phyloP scores from a whole-genome alignment of 1,140 invertebrate genomes.

The Centruroides vittatus region DNA sequence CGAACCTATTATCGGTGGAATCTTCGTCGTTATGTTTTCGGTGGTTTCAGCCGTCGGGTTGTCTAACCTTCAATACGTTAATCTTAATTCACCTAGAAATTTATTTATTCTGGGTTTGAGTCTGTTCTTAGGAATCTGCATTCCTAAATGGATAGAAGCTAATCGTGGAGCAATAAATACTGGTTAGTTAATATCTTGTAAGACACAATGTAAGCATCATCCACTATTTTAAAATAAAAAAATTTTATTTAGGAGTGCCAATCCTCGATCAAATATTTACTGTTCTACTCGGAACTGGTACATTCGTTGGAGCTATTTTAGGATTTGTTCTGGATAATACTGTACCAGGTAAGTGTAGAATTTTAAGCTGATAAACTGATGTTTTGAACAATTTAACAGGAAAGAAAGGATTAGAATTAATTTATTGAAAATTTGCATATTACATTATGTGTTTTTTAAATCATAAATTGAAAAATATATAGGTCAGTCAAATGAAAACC shows the following conservation, averaged over 20 bases:
- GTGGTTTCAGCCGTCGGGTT: slow-evolving; percentile 68
- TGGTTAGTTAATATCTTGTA: not conserved
- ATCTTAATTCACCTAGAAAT: slow-evolving; percentile 62
- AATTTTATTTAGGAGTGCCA: not conserved
- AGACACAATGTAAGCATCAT: too few species aligned
- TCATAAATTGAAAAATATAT: too few species aligned
- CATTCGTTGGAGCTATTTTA: slow-evolving; percentile 60
- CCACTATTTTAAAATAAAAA: too few species aligned
- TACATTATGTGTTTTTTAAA: too few species aligned
- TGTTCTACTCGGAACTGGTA: slow-evolving; percentile 68
- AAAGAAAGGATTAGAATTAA: too few species aligned
- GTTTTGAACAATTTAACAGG: too few species aligned
- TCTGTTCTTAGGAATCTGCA: slow-evolving; percentile 61
- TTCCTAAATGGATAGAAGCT: slow-evolving; percentile 57
- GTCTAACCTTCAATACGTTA: slow-evolving; percentile 63
- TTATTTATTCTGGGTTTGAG: slow-evolving; percentile 73
- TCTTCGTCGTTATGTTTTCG: slow-evolving; percentile 73
- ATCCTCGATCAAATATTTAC: slow-evolving; percentile 31
- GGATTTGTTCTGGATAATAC: slow-evolving; percentile 72
- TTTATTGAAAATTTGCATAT: too few species aligned
- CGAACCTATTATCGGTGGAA: slow-evolving; percentile 67
- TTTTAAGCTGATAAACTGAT: too few species aligned
- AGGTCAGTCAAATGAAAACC: not conserved
- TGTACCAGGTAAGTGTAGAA: slow-evolving; percentile 50
- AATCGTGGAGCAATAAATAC: slow-evolving; percentile 33